A percentile compares a stretch with the other conserved stretches of the same genome.
phyloP scores from a whole-genome alignment of 2,888 invertebrate genomes.

The Melanotus villosus region DNA sequence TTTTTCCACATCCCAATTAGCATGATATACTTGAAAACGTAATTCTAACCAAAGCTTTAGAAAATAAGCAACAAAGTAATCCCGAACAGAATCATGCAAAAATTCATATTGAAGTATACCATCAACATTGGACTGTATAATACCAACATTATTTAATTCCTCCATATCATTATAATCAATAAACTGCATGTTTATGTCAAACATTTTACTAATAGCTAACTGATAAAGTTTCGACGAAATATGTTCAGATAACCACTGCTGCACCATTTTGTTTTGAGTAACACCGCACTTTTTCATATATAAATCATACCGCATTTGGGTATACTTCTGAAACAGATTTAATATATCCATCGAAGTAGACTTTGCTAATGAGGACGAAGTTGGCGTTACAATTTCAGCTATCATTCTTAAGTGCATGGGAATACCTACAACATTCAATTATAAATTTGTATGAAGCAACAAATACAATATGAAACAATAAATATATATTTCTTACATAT shows the following conservation, averaged over 20 bases:
- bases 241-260: slow-evolving; percentile 19
- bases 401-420: slow-evolving; percentile 38
- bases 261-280: background rate
- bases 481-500: too few relatives aligned
- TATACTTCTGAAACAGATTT: slow-evolving; percentile 22
- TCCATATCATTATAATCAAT: slow-evolving; percentile 10
- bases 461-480: background rate
- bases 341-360: slow-evolving; percentile 3
- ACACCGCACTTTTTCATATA: slow-evolving; percentile 29
- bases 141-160: slow-evolving; percentile 37
- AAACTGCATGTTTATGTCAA: slow-evolving; percentile 1
- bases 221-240: slow-evolving; percentile 16
- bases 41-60: slow-evolving; percentile 26
- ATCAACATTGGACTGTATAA: slow-evolving; percentile 19
- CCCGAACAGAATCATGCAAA: slow-evolving; percentile 36
- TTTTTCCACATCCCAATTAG: slow-evolving; percentile 21
- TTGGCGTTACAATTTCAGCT: slow-evolving; percentile 33
- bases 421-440: slow-evolving; percentile 36
- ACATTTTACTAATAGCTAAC: slow-evolving; percentile 18
- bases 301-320: slow-evolving; percentile 17
- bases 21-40: background rate
- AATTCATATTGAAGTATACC: slow-evolving; percentile 15
- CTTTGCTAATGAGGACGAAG: background rate
- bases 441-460: too few relatives aligned
- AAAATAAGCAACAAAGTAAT: slow-evolving; percentile 31